Percentiles rank a stretch among this genome's conserved stretches.
These are phyloP conservation scores for Nymphalis c-album DNA, from an alignment of 2,888 invertebrate species.

Conservation along the genomic window DNA sequence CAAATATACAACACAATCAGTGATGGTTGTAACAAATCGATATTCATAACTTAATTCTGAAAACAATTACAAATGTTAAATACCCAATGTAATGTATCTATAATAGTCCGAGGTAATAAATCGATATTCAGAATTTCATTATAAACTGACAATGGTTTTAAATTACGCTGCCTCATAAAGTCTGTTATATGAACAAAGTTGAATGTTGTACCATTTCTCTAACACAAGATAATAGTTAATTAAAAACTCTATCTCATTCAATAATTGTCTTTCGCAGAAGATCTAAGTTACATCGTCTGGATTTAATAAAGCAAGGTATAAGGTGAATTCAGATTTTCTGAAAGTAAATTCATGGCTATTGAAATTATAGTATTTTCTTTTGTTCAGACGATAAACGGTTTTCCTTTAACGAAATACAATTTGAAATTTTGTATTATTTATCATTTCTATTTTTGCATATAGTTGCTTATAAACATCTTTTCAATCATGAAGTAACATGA, in stretches of 20 bases:
- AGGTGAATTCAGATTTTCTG: neutral
- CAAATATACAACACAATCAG: too few relatives aligned
- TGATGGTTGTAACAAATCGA: too few relatives aligned
- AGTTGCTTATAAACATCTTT: too few relatives aligned
- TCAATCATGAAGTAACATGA: too few relatives aligned
- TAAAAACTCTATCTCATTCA: neutral
- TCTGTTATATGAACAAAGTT: neutral
- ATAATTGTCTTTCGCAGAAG: neutral
- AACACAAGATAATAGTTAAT: neutral
- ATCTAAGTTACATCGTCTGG: neutral
- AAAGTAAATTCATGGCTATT: neutral
- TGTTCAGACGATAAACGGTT: neutral
- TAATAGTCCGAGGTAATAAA: too few relatives aligned
- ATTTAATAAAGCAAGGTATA: conserved; percentile 4
- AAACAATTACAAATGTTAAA: too few relatives aligned
- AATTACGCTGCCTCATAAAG: neutral
- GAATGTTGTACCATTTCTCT: neutral
- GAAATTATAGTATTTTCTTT: neutral
- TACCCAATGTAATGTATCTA: too few relatives aligned
- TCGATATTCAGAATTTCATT: too few relatives aligned
- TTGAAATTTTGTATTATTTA: too few relatives aligned
- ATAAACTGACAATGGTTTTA: too few relatives aligned
- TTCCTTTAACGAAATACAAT: neutral
- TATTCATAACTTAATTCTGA: too few relatives aligned
- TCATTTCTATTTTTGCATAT: too few relatives aligned